Base-by-base conservation (phyloP, 2,113 vertebrate species). In the Myodes glareolus region DNA sequence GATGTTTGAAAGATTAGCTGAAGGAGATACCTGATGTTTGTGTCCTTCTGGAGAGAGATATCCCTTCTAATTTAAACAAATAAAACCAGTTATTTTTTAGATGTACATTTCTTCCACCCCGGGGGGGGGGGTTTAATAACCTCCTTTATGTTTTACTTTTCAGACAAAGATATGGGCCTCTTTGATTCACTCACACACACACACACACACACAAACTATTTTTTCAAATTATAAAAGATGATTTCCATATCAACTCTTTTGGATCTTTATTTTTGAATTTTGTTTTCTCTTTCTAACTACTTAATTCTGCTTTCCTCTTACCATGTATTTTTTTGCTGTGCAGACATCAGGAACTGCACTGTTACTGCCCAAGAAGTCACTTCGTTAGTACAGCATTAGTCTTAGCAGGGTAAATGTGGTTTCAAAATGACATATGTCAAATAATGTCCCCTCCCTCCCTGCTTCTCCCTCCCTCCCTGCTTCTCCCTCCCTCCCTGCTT, bases 381-480 rank as follows among this genome's bases (percentile, higher is more conserved):
- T 94, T 94, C 73, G 39, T 80, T 92, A 91, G 14, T 84, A 50
- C 84, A 68, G n/a, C 68, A 42, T 9, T 7, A 96, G 39, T 88
- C 85, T 42, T 96, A 96, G 5, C 36, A 72, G 89, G 65, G 95
- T 86, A 89, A 85, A 52, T 77, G 14, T 91, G 47, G 19, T 97
- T 97, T 94, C 17, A 70, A 39, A 96, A 68, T 67, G 90, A 70
- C 1, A 29, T 87, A 23, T 2, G 23, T 76, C 94, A 96, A 42
- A 13, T 72, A 95, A 70, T 77, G 7, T 76, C 77, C 76, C 27
- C 39, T 94, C 31, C 93, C 8, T 23, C 29, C n/a, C 10, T n/a
- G 47, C 8, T 16, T 17, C 47, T 3, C 50, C 7, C 19, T 25
- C 21, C 1, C 5, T 3, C 68, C 3, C 70, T 2, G 31, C 4